Base-by-base conservation (phyloP, 2,797 vertebrate genomes). In the Gadopsis bispinosus region DNA sequence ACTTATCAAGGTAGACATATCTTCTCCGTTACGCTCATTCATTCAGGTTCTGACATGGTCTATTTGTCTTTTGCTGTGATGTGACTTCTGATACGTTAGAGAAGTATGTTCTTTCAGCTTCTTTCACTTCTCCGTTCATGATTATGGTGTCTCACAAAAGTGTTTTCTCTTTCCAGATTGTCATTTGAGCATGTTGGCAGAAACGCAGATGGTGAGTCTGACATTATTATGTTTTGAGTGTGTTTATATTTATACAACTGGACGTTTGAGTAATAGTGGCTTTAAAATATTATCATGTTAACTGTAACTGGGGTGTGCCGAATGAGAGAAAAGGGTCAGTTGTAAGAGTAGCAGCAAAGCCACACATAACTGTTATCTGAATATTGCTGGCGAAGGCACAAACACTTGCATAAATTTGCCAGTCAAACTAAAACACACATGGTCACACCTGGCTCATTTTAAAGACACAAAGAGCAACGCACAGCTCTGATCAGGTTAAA, bases 321-420 rank as follows among this genome's bases (percentile, higher is more conserved):
- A 16, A 14, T 45, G 17, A 47, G 41, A 6, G 50, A 26, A 37
- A n/a, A 71, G 17, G 20, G 31, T 29, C 53, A 19, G 37, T 67
- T 64, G 35, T 69, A 17, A 26, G 60, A 67, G 56, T 3, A 51
- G 26, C 43, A 58, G 31, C 37, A 8, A 2, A 45, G 65, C 58
- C 55, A 39, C 70, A 76, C 37, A 48, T 14, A 19, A 59, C 71
- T 55, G 83, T 82, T 71, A 53, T 12, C 67, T 76, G 47, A 69
- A 45, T 74, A 72, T 81, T 87, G 58, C 26, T 63, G 39, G 5
- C 76, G 43, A 71, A 69, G 41, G 76, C 37, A 85, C 68, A 88
- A 90, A 89, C 73, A 89, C 86, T 92, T 90, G 91, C 91, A 93
- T 94, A 91, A 68, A 94, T 94, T 94, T 94, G 93, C 81, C 67